These are phyloP conservation scores for Gonocerus acuteangulatus DNA, from an alignment of 2,888 invertebrate genomes.

Conservation along the genomic window DNA sequence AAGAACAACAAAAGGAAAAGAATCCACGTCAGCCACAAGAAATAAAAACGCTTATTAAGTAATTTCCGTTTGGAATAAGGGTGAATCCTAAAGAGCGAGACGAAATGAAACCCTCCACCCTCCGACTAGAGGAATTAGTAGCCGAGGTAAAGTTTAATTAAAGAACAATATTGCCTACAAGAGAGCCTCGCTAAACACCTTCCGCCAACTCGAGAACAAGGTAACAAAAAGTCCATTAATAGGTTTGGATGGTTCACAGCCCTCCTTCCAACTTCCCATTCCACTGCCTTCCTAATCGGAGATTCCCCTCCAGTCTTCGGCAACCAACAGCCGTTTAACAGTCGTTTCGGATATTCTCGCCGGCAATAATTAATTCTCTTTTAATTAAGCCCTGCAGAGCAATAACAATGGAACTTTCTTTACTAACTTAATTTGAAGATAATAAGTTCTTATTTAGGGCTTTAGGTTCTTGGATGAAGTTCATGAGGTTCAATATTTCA, in stretches of 20 bases:
- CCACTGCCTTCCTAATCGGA: too few species aligned
- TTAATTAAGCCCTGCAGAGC: too few species aligned
- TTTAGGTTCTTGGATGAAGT: too few species aligned
- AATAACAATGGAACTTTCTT: too few species aligned
- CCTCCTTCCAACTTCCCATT: neutral
- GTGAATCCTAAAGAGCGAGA: too few species aligned
- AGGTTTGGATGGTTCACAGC: neutral
- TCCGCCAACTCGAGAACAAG: neutral
- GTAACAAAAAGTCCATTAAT: constrained; percentile 14
- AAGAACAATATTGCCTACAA: constrained; percentile 7
- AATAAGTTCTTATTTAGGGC: too few species aligned
- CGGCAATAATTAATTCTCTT: neutral
- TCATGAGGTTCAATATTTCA: too few species aligned
- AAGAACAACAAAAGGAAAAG: neutral
- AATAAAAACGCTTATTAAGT: constrained; percentile 10
- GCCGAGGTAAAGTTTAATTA: constrained; percentile 4
- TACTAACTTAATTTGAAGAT: too few species aligned
- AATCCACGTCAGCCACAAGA: neutral
- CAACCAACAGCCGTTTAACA: neutral
- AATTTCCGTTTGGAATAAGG: neutral
- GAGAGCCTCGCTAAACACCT: neutral
- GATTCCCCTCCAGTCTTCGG: neutral
- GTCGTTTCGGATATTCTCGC: neutral
- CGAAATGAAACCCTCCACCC: neutral
- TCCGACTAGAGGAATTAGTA: constrained; percentile 1